Base-by-base conservation (phyloP, 2,113 vertebrate species). In the Lophochroa leadbeateri region DNA sequence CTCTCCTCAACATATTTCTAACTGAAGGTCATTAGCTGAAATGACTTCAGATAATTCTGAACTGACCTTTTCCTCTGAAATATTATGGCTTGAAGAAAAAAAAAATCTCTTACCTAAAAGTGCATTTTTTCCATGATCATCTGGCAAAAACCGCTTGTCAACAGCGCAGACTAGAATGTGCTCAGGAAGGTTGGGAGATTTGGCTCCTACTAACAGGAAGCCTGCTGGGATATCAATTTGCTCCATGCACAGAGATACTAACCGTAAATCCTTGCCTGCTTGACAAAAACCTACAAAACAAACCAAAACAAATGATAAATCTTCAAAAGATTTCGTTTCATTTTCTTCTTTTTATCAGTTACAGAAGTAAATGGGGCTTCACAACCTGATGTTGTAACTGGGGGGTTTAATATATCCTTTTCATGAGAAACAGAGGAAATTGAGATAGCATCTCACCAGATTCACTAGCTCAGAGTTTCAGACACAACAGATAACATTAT, bases 81-180 rank as follows among this genome's bases (percentile, higher is more conserved):
- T 96, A 68, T 74, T 81, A 74, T 3, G 33, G 27, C 53, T 90
- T 1, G 5, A 85, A 82, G 25, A 20, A 69, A 75, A 84, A 75
- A 84, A 64, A 65, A 72, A 68, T 23, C 39, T 98, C 98, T 98
- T 97, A 99, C 99, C 99, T 99, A 99, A 99, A 99, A 99, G 99
- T 99, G 99, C 99, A 99, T 99, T 99, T 99, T 99, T 99, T 90
- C 99, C 99, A 86, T 99, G 98, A 97, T 99, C 99, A 92, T 99
- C 99, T 57, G 99, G 99, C 97, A 99, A 97, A 97, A 99, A 99
- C 74, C 99, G 97, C 58, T 99, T 99, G 98, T 99, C 99, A 87
- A 99, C 99, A 57, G 99, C 99, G 18, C 99, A 99, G 94, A 99
- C 99, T 31, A 99, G 98, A 96, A 99, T 99, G 97, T 99, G 99